These are phyloP conservation scores for Circaetus gallicus DNA, from an alignment of 2,113 vertebrate genomes.

Conservation along the genomic window DNA sequence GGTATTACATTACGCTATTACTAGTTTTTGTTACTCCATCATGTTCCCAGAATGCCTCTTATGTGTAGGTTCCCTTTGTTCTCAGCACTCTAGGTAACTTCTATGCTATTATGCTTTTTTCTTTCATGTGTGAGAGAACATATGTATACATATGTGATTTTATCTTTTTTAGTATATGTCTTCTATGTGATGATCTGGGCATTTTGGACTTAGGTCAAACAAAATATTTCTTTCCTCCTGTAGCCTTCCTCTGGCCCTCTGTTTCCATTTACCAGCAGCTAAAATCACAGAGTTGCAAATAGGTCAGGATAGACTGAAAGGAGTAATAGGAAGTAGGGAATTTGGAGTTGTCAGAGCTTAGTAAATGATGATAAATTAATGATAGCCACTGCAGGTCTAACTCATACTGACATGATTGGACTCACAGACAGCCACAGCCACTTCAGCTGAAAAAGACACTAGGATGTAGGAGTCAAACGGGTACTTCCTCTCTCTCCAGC, in stretches of 20 bases:
- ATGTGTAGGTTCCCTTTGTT: background rate
- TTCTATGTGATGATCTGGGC: background rate
- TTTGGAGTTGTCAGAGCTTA: background rate
- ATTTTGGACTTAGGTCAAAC: background rate
- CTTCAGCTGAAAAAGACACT: background rate
- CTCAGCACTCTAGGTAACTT: background rate
- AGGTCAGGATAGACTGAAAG: background rate
- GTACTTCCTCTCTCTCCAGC: background rate
- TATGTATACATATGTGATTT: background rate
- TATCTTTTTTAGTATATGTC: background rate
- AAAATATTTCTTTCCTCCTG: background rate
- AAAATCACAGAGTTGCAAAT: background rate
- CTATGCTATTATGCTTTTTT: background rate
- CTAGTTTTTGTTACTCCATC: background rate
- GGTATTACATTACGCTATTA: background rate
- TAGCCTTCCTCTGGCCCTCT: background rate
- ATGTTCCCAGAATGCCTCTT: background rate
- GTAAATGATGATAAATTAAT: background rate
- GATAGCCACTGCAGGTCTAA: background rate
- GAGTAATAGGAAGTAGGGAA: background rate
- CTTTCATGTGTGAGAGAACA: background rate
- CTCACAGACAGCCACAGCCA: background rate
- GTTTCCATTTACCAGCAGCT: background rate
- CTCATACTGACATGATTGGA: background rate
- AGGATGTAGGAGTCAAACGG: background rate